These are phyloP conservation scores for Strigops habroptila DNA, from an alignment of 2,113 vertebrate species.

Conservation along the genomic window DNA sequence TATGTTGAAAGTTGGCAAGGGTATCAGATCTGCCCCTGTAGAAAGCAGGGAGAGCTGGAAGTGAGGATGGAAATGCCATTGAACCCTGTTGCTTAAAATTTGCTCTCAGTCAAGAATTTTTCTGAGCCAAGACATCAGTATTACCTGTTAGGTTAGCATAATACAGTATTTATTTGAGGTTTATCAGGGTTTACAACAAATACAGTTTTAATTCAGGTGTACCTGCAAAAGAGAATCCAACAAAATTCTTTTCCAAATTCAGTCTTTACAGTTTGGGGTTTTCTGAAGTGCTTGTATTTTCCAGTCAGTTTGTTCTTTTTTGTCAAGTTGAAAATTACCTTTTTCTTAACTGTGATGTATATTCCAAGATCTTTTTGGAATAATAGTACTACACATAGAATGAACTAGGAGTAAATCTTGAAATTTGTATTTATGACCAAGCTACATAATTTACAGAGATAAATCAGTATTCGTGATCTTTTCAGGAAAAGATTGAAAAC, in stretches of 20 bases:
- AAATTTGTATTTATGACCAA: constrained; percentile 22
- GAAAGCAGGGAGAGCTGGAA: not conserved
- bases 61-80: not conserved
- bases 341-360: not conserved
- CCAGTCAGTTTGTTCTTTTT: constrained; percentile 64
- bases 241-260: not conserved
- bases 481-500: constrained; percentile 61
- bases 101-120: not conserved
- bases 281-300: constrained; percentile 22
- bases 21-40: not conserved
- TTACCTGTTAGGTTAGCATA: not conserved
- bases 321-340: constrained; percentile 4
- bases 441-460: constrained; percentile 38
- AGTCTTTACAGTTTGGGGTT: not conserved
- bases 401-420: not conserved
- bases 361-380: constrained; percentile 9
- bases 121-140: not conserved
- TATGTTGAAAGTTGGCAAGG: not conserved
- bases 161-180: not conserved
- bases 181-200: not conserved
- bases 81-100: not conserved
- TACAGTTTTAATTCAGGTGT: not conserved
- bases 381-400: not conserved
- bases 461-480: constrained; percentile 49
- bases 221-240: constrained; percentile 5